Base-by-base conservation (phyloP, 2,888 invertebrate genomes). In the Machimus rusticus region DNA sequence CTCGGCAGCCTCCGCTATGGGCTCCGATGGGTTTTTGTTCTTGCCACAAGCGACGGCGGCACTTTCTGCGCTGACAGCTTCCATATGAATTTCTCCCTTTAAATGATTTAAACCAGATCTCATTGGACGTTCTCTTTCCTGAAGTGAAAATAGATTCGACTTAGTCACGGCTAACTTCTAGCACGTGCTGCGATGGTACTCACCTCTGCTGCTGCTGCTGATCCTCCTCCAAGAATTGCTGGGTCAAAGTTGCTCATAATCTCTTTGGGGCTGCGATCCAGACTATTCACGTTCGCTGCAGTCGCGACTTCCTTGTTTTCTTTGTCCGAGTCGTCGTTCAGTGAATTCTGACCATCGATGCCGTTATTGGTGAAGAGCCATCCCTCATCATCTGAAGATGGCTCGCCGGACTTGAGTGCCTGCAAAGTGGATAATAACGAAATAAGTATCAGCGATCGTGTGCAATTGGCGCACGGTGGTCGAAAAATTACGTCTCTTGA, bases 341-440 rank as follows among this genome's bases (percentile, higher is more conserved):
- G 19, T 78, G 76, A 39, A 78, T 87, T 87, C 14, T 86, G 87
- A 5, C 78, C 87, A 55, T 89, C 86, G 43, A 88, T 87, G 46
- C 88, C 88, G 55, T 87, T 88, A 81, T 89, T 89, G 28, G 90
- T 85, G 89, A 92, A 93, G 74, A 92, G 90, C 93, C 93, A 93
- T 89, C 92, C 92, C 89, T 91, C 95, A 90, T 95, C 95, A 90
- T 95, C 95, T 77, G 95, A 95, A 85, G 95, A 95, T 90, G 94
- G 94, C 89, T 93, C 94, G 89, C 93, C 92, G 88, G 93, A 93
- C 90, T 93, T 93, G 82, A 92, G 91, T 88, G 86, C 89, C 84
- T 84, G 74, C 9, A 84, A 84, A 84, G 34, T 55, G 55, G 51
- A 84, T 84, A 84, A 84, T 84, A 55, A n/a, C 34, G 19, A 31